Conservation (phyloP, 2,797 vertebrate species). For the Etheostoma perlongum region DNA sequence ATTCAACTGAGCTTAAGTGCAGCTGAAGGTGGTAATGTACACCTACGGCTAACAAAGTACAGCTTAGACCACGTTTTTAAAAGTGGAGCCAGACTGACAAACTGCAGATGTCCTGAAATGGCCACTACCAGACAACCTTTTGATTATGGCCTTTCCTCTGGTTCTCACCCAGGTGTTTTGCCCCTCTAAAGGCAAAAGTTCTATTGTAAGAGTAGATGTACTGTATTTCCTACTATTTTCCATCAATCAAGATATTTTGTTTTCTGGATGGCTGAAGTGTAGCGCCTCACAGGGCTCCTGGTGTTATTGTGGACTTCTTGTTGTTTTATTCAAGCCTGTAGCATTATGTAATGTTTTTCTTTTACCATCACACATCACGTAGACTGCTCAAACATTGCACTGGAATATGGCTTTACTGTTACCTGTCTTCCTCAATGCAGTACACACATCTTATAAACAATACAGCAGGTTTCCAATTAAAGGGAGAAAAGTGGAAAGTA, state of each 20-base stretch:
- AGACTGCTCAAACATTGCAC: too few species aligned
- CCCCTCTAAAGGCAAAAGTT: too few species aligned
- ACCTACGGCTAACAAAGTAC: not conserved
- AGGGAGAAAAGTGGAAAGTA: not conserved
- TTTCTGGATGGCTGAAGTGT: not conserved
- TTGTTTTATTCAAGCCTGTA: constrained; percentile 9
- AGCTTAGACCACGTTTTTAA: not conserved
- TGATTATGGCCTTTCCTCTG: too few species aligned
- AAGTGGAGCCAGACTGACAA: not conserved
- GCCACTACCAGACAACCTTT: not conserved
- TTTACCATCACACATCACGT: constrained; percentile 11
- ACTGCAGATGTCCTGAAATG: not conserved
- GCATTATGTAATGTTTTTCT: not conserved
- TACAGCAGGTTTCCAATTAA: not conserved
- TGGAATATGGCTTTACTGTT: not conserved
- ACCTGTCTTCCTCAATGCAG: not conserved
- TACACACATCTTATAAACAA: not conserved
- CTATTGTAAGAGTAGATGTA: not conserved
- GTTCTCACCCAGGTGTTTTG: too few species aligned
- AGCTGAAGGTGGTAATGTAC: not conserved
- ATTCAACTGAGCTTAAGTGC: not conserved
- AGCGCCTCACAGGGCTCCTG: not conserved
- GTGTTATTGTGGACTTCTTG: not conserved
- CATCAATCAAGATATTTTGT: not conserved
- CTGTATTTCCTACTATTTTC: not conserved